Conservation (phyloP, 2,888 invertebrate species). For the Schrankia costaestrigalis region DNA sequence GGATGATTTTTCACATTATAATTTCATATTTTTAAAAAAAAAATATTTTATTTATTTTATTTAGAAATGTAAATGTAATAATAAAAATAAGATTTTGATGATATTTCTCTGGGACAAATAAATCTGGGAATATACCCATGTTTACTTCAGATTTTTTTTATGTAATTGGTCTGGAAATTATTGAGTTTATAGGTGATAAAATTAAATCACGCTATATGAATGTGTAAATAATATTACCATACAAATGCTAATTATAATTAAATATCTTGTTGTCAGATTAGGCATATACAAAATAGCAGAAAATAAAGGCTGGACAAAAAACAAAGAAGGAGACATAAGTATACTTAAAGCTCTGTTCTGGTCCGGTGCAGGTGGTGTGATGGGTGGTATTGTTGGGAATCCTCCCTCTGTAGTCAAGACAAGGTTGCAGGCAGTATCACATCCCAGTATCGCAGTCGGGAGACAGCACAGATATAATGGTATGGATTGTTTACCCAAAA, state of each 20-base stretch:
- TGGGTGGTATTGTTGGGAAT: slow-evolving; percentile 86
- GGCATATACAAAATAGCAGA: slow-evolving; percentile 84
- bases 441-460: slow-evolving; percentile 89
- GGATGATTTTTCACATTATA: too few relatives aligned
- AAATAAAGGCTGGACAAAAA: slow-evolving; percentile 76
- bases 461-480: slow-evolving; percentile 87
- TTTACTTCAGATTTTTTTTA: too few relatives aligned
- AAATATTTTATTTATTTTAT: too few relatives aligned
- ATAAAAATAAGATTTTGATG: too few relatives aligned
- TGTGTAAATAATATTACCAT: too few relatives aligned
- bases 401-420: slow-evolving; percentile 92
- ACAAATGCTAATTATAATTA: neutral
- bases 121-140: too few relatives aligned
- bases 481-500: slow-evolving; percentile 16
- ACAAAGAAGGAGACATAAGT: slow-evolving; percentile 55
- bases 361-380: slow-evolving; percentile 80
- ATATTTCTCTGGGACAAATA: too few relatives aligned
- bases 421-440: slow-evolving; percentile 86
- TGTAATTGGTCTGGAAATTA: too few relatives aligned
- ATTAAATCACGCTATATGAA: too few relatives aligned
- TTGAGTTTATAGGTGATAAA: too few relatives aligned
- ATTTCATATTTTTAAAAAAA: too few relatives aligned
- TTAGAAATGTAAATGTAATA: too few relatives aligned
- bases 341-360: slow-evolving; percentile 60
- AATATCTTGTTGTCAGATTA: slow-evolving; percentile 57